Conservation (phyloP, 2,113 vertebrate genomes). For the Pungitius pungitius region DNA sequence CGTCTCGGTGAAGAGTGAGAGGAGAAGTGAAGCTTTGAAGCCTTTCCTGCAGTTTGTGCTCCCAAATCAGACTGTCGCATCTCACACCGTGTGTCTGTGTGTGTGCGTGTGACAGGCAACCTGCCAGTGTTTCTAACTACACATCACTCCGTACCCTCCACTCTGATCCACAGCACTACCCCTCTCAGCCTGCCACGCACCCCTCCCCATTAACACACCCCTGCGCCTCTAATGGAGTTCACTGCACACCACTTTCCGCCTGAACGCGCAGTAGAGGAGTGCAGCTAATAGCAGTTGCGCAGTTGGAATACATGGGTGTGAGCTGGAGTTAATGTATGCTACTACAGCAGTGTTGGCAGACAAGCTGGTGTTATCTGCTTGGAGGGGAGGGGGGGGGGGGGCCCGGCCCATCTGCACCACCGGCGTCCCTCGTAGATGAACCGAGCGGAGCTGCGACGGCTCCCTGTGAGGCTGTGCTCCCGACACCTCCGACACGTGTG, state of each 20-base stretch:
- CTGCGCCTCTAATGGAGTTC: conserved; percentile 72
- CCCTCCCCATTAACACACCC: conserved; percentile 58
- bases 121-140: conserved; percentile 49
- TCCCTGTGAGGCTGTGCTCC: conserved; percentile 55
- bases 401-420: conserved; percentile 62
- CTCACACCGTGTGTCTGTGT: conserved; percentile 15
- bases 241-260: conserved; percentile 62
- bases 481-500: conserved; percentile 50
- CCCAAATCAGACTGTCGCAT: conserved; percentile 15
- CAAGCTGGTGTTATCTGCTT: conserved; percentile 53
- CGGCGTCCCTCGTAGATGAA: conserved; percentile 69
- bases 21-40: conserved; percentile 34
- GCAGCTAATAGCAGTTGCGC: conserved; percentile 62
- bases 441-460: conserved; percentile 60
- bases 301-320: conserved; percentile 70
- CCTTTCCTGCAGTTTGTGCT: conserved; percentile 24
- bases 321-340: conserved; percentile 70
- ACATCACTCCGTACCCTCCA: conserved; percentile 44
- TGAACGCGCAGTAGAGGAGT: conserved; percentile 54
- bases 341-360: conserved; percentile 73
- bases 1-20: conserved; percentile 12
- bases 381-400: background rate
- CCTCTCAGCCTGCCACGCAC: background rate
- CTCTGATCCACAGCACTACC: conserved; percentile 29
- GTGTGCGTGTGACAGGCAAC: conserved; percentile 19